Evolutionary conservation across 2,113 vertebrate genomes (phyloP).

Genomic region (Tragulus kanchil): DNA sequence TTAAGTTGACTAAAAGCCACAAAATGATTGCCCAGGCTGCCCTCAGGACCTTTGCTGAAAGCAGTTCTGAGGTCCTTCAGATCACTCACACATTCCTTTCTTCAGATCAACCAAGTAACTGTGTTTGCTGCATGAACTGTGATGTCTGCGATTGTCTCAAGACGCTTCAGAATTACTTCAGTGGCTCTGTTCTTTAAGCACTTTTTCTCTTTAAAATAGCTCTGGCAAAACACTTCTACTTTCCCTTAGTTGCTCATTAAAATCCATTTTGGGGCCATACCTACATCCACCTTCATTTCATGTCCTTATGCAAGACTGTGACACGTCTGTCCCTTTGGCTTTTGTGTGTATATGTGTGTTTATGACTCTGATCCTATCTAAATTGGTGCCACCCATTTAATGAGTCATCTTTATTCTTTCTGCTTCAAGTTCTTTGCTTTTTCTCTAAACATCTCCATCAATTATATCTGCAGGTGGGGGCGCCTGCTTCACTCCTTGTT

Average conservation of each 20-base stretch:
- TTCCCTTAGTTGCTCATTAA: background rate
- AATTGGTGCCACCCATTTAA: background rate
- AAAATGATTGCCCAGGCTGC: background rate
- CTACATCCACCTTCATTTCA: background rate
- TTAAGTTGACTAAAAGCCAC: background rate
- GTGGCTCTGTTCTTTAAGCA: background rate
- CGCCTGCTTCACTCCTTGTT: background rate
- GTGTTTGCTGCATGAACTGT: background rate
- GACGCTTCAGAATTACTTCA: background rate
- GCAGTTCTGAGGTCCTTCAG: background rate
- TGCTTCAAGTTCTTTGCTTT: conserved; percentile 31
- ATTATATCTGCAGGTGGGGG: background rate
- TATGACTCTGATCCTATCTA: background rate
- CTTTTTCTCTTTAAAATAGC: conserved; percentile 44
- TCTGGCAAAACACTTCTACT: background rate
- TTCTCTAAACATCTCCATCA: background rate
- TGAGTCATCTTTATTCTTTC: conserved; percentile 22
- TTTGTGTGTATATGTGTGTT: background rate
- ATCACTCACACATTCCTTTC: background rate
- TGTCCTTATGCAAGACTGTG: background rate
- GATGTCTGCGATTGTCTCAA: background rate
- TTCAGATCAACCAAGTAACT: background rate
- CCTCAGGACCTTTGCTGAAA: background rate
- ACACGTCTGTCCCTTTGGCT: background rate
- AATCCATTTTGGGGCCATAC: background rate